A percentile compares a stretch with the other conserved stretches of the same genome.
Evolutionary conservation across 2,113 vertebrate genomes (phyloP).

Genomic region (Ramphastos sulfuratus): DNA sequence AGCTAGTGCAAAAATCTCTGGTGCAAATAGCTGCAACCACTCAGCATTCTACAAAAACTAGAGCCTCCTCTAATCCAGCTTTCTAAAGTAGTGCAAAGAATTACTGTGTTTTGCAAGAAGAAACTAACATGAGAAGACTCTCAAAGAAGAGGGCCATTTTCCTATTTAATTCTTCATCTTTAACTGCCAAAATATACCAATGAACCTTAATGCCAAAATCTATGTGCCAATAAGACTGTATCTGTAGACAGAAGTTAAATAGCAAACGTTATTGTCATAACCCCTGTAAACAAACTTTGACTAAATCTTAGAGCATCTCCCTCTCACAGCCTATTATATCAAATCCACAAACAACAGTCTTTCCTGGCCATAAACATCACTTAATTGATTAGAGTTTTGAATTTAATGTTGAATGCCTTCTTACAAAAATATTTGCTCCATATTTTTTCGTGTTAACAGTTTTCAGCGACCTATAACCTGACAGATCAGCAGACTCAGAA

Average conservation of each 20-base stretch:
- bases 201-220: background rate
- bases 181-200: background rate
- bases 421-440: background rate
- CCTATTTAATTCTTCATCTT: background rate
- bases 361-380: background rate
- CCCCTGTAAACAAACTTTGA: background rate
- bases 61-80: background rate
- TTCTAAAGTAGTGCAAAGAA: background rate
- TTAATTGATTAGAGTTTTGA: background rate
- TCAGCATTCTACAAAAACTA: background rate
- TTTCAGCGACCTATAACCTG: background rate
- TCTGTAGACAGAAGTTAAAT: background rate
- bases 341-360: background rate
- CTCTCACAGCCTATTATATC: background rate
- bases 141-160: background rate
- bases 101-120: background rate
- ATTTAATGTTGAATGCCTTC: background rate
- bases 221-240: background rate
- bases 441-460: background rate
- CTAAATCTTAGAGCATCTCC: background rate
- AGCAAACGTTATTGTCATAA: background rate
- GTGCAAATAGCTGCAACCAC: background rate
- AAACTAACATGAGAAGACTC: background rate
- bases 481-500: background rate
- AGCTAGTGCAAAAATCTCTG: background rate